These are phyloP conservation scores for Carterocephalus palaemon DNA, from an alignment of 2,888 invertebrate genomes.

Conservation along the genomic window DNA sequence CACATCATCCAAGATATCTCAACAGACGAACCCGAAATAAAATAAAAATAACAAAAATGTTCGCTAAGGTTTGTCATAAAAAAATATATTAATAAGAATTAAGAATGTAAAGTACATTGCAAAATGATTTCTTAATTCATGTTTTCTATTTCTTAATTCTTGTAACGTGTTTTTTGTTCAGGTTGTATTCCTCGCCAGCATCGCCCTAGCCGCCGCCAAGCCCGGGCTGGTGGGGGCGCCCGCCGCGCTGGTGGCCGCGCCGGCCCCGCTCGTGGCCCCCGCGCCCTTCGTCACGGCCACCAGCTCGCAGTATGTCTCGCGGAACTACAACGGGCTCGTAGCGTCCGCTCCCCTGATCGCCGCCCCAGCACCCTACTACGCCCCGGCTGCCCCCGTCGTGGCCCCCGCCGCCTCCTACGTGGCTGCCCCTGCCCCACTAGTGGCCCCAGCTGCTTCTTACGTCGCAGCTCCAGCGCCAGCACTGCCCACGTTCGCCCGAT, in stretches of 20 bases:
- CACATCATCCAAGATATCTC: slow-evolving; percentile 61
- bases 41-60: slow-evolving; percentile 58
- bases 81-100: no score
- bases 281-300: slow-evolving; percentile 81
- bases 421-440: slow-evolving; percentile 45
- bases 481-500: slow-evolving; percentile 4
- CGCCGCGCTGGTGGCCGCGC: slow-evolving; percentile 44
- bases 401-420: no score
- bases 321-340: slow-evolving; percentile 76
- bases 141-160: no score
- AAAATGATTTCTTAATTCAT: no score
- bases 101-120: no score
- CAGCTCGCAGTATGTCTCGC: slow-evolving; percentile 81
- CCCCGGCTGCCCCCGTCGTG: no score
- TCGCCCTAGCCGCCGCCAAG: slow-evolving; percentile 56
- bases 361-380: slow-evolving; percentile 44
- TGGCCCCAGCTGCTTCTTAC: slow-evolving; percentile 48
- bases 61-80: slow-evolving; percentile 57
- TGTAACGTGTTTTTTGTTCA: slow-evolving; percentile 39
- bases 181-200: slow-evolving; percentile 57
- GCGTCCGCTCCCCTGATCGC: slow-evolving; percentile 68
- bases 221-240: slow-evolving; percentile 51
- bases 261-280: no score
- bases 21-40: slow-evolving; percentile 48
- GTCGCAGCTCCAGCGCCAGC: slow-evolving; percentile 33